Conservation (phyloP, 2,113 vertebrate species). For the Thinocorus orbignyianus region DNA sequence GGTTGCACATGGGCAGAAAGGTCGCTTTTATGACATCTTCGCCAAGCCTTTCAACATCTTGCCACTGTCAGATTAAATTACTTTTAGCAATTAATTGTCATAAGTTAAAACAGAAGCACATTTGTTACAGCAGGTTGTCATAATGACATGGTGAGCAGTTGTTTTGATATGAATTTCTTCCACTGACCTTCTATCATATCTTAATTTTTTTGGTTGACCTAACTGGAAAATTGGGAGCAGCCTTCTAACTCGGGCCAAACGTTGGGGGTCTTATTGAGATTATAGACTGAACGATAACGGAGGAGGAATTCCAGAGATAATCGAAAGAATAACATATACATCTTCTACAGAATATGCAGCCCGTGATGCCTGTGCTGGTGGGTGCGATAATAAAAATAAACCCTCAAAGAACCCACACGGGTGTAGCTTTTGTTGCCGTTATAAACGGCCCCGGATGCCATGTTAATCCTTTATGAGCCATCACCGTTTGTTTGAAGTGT, state of each 20-base stretch:
- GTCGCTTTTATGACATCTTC: slow-evolving; percentile 94
- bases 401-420: not conserved
- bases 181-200: slow-evolving; percentile 75
- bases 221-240: slow-evolving; percentile 96
- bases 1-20: slow-evolving; percentile 89
- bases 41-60: slow-evolving; percentile 83
- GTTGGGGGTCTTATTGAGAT: slow-evolving; percentile 53
- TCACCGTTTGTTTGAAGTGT: not conserved
- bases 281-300: slow-evolving; percentile 60
- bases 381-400: slow-evolving; percentile 5
- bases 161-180: slow-evolving; percentile 84
- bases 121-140: slow-evolving; percentile 80
- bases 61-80: slow-evolving; percentile 98
- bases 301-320: slow-evolving; percentile 50
- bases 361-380: not conserved
- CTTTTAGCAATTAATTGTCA: slow-evolving; percentile 96
- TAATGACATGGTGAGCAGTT: slow-evolving; percentile 81
- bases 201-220: slow-evolving; percentile 98
- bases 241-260: slow-evolving; percentile 77
- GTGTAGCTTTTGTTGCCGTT: not conserved
- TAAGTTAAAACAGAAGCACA: slow-evolving; percentile 86
- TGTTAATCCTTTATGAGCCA: not conserved
- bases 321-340: not conserved
- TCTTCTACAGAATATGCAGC: not conserved
- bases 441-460: not conserved